Evolutionary conservation across 1,140 invertebrate species (phyloP), one percentile per base, ranked within the genome.

Genomic region (Copidosoma floridanum): DNA sequence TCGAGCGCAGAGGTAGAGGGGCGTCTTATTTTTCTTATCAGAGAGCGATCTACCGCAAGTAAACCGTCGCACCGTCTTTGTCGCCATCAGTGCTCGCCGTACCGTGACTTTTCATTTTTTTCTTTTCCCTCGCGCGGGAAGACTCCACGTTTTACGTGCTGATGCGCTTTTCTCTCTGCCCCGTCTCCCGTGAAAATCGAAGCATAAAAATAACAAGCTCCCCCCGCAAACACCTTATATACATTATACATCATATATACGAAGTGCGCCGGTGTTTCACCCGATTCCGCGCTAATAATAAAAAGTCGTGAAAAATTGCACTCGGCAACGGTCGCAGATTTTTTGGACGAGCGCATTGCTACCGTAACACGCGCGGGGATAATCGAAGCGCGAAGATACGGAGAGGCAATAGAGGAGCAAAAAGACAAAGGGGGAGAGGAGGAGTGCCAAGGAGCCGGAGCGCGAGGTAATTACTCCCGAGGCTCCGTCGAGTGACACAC

Each of bases 41-140:
- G 78, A 77, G 61, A 76, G 70, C 76, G 69, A 78, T 78, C 77
- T 74, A n/a, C n/a, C n/a, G n/a, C n/a, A n/a, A n/a, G n/a, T n/a
- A n/a, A n/a, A n/a, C n/a, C n/a, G 60, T 58, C 65, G 69, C 73
- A 75, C 76, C 69, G 73, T 72, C n/a, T n/a, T n/a, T n/a, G n/a
- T n/a, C 69, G 65, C 61, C 68, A 54, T 65, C 63, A n/a, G 63
- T 57, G 46, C 52, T 62, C 60, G 57, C 54, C 40, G 40, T 40
- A 53, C n/a, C 60, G 60, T 57, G 60, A 62, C 53, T 62, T n/a
- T n/a, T n/a, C n/a, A n/a, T n/a, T n/a, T n/a, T n/a, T n/a, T n/a
- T n/a, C n/a, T n/a, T n/a, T n/a, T n/a, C n/a, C n/a, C n/a, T 61
- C 52, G 52, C 56, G 51, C 56, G 57, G 37, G n/a, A n/a, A n/a